A percentile compares a stretch with the other conserved stretches of the same genome.
Evolutionary conservation across 2,888 invertebrate species (phyloP).

Genomic region (Helicoverpa assulta): DNA sequence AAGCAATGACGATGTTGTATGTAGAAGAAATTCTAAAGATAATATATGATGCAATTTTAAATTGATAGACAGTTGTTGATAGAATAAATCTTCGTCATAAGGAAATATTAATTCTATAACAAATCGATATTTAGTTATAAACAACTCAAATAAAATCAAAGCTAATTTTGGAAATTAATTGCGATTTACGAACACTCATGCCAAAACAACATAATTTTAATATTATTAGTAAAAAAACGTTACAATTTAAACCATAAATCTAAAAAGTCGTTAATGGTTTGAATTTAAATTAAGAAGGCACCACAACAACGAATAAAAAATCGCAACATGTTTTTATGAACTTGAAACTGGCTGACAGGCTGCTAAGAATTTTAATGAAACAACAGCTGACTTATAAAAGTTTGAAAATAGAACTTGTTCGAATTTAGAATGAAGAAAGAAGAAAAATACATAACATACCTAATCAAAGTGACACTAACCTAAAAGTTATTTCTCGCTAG

Average conservation of each 20-base stretch:
- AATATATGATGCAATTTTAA: not conserved
- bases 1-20: too few species aligned
- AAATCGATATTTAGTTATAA: conserved; percentile 27
- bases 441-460: too few species aligned
- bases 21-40: too few species aligned
- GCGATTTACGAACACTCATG: conserved; percentile 37
- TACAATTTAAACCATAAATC: conserved; percentile 57
- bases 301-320: conserved; percentile 27
- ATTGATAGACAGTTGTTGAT: not conserved
- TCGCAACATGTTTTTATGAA: conserved; percentile 19
- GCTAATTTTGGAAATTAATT: conserved; percentile 26
- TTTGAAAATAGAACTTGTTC: conserved; percentile 1
- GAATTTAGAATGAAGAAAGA: not conserved
- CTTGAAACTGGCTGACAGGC: conserved; percentile 28
- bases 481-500: too few species aligned
- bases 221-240: conserved; percentile 40
- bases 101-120: not conserved
- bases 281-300: conserved; percentile 48
- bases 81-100: not conserved
- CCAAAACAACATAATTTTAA: conserved; percentile 49
- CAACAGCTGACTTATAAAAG: conserved; percentile 22
- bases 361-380: conserved; percentile 10
- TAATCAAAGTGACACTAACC: too few species aligned
- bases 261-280: conserved; percentile 53
- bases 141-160: conserved; percentile 27